These are phyloP conservation scores for Dendrolimus pini DNA, from an alignment of 2,888 invertebrate genomes.

Conservation along the genomic window DNA sequence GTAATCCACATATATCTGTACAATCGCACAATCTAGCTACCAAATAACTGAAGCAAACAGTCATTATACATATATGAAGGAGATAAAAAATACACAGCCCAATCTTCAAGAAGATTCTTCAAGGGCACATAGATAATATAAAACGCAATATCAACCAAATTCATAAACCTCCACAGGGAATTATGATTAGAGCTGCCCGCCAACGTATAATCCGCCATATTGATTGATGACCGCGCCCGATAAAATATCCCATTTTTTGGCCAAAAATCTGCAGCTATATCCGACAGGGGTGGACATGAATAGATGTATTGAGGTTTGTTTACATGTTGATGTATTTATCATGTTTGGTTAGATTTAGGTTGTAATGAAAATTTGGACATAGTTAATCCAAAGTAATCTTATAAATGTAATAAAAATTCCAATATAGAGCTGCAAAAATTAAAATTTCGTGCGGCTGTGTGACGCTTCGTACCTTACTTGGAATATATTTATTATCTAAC, in stretches of 20 bases:
- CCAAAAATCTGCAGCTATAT: constrained; percentile 27
- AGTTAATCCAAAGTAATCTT: background rate
- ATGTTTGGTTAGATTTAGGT: background rate
- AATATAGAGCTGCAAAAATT: no score
- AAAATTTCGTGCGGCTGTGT: background rate
- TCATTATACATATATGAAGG: no score
- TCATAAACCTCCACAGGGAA: constrained; percentile 20
- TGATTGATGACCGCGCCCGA: constrained; percentile 62
- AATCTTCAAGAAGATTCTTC: no score
- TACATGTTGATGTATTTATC: constrained; percentile 4
- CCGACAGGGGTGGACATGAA: constrained; percentile 8
- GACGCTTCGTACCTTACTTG: no score
- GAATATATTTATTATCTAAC: no score
- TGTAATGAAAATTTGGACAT: background rate
- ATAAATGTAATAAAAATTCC: background rate
- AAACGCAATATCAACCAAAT: background rate
- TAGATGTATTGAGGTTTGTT: constrained; percentile 3
- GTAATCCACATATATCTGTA: no score
- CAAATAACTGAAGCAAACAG: no score
- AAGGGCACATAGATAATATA: background rate
- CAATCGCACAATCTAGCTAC: no score
- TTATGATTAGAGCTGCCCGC: constrained; percentile 48
- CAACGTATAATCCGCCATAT: constrained; percentile 42
- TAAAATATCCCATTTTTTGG: constrained; percentile 54
- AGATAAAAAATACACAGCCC: no score